Base-by-base conservation (phyloP, 1,140 invertebrate genomes). In the Stegodyphus dumicola region DNA sequence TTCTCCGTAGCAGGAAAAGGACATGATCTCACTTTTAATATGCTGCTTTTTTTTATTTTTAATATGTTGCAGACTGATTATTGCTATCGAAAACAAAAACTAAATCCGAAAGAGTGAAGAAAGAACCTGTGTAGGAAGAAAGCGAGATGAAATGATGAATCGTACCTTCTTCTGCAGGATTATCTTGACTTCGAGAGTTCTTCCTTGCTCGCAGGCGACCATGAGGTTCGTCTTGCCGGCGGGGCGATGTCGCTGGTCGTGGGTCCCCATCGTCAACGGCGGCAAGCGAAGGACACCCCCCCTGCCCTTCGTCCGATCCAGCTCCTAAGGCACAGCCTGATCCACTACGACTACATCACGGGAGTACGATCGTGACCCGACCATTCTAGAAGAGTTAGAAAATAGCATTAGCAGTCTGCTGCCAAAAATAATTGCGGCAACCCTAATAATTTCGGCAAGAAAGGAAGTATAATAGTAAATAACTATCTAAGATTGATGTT, bases 191-290 rank as follows among this genome's bases (percentile, higher is more conserved):
- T 91, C 89, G 33, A 89, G 87, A 13, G 88, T 92, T 93, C 91
- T 88, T 9, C 90, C 90, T 90, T 96, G 95, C 91, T 97, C 95
- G 89, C 95, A 96, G 87, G 96, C 95, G 90, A 96, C 95, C 95
- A 97, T 97, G 89, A 97, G 93, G 77, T 94, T 93, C 76, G 95
- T 95, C 70, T 93, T 93, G n/a, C 93, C 90, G 5, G 60, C 18
- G 71, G 70, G 52, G n/a, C 67, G 71, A 6, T 77, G 56, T 6
- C 84, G 80, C 74, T 76, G 66, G 15, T 81, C 78, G 9, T 75
- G 70, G 15, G 17, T 64, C 17, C 67, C 66, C 52, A 53, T 71
- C 76, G 73, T 86, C 49, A 85, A 73, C 33, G 81, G 81, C 73
- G 81, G 81, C 74, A 85, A 60, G 17, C 81, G 81, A 13, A 77